A percentile compares a stretch with the other conserved stretches of the same genome.
Evolutionary conservation across 2,113 vertebrate species (phyloP).

Genomic region (Fulica atra): DNA sequence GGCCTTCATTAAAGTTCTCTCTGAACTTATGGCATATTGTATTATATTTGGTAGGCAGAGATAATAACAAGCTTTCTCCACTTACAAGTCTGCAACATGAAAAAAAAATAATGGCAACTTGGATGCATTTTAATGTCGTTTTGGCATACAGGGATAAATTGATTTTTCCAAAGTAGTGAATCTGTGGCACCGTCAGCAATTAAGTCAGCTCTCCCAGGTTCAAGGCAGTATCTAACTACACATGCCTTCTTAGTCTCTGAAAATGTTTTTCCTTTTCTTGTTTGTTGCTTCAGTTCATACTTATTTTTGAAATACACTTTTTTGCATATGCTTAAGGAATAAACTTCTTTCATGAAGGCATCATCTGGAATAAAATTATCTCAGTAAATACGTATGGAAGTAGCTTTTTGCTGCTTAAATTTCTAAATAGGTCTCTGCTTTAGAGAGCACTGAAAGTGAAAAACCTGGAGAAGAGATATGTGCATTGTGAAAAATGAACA

Average conservation of each 20-base stretch:
- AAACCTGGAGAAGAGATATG: background rate
- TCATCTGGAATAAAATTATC: background rate
- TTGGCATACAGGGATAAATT: background rate
- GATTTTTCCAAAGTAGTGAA: background rate
- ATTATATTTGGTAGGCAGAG: background rate
- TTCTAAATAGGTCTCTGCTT: background rate
- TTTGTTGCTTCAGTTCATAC: background rate
- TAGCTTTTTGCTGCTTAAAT: background rate
- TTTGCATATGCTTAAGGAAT: background rate
- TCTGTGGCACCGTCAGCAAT: background rate
- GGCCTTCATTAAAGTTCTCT: background rate
- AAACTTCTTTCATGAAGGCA: background rate
- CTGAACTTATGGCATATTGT: background rate
- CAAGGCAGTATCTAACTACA: background rate
- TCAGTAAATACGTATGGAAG: background rate
- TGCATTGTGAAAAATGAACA: background rate
- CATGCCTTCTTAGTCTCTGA: background rate
- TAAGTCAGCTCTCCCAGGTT: background rate
- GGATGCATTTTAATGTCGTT: background rate
- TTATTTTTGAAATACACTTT: background rate
- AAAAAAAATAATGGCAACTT: background rate
- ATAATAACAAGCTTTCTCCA: background rate
- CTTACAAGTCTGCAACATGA: background rate
- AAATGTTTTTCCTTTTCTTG: background rate
- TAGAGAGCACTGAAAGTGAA: background rate